Conservation (phyloP, 2,888 invertebrate genomes). For the Chrysodeixis includens region DNA sequence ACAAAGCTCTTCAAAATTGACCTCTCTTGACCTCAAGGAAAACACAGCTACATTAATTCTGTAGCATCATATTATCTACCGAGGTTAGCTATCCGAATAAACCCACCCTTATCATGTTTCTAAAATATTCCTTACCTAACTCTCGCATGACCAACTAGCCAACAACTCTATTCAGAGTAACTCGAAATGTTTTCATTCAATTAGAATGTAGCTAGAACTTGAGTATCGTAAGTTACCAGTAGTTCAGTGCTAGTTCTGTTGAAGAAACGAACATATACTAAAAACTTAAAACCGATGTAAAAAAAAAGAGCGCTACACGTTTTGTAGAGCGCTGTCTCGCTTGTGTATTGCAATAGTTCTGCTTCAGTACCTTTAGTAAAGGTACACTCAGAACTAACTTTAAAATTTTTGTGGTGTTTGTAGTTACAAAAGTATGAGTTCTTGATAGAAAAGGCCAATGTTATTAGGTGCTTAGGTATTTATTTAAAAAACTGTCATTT, state of each 20-base stretch:
- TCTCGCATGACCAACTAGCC: neutral
- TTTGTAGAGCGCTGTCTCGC: too few species aligned
- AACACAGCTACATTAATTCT: too few species aligned
- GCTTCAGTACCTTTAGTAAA: too few species aligned
- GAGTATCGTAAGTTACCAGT: constrained; percentile 34
- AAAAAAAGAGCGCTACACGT: too few species aligned
- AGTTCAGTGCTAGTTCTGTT: constrained; percentile 36
- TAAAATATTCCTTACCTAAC: neutral
- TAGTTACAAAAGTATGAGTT: constrained; percentile 39
- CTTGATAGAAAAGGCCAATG: constrained; percentile 19
- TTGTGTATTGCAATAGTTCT: too few species aligned
- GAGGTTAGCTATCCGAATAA: neutral
- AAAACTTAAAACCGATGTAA: too few species aligned
- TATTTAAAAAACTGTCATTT: too few species aligned
- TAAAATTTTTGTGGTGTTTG: constrained; percentile 42
- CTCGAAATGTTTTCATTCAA: constrained; percentile 52
- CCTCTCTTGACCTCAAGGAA: too few species aligned
- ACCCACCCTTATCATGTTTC: neutral
- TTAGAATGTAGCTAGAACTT: constrained; percentile 43
- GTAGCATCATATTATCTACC: too few species aligned
- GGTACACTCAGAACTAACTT: constrained; percentile 36
- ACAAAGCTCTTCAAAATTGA: too few species aligned
- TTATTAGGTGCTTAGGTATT: too few species aligned
- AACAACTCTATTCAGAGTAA: constrained; percentile 18
- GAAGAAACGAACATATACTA: too few species aligned